Evolutionary conservation across 1,140 invertebrate species (phyloP).

Genomic region (Zaprionus taronus): DNA sequence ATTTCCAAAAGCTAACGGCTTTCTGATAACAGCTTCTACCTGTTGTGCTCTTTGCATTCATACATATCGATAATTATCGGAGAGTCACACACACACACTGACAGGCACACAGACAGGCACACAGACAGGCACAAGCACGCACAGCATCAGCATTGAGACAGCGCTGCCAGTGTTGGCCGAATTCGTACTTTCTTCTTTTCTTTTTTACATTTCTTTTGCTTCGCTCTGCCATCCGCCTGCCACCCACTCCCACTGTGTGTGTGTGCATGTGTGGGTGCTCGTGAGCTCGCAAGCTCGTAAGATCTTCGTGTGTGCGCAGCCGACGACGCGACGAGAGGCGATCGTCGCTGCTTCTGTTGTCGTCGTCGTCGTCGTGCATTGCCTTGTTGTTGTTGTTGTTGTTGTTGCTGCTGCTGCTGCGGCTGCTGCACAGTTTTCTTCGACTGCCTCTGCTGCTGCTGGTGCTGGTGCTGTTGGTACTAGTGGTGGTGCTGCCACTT

Average conservation of each 20-base stretch:
- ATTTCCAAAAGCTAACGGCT: slow-evolving; percentile 49
- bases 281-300: slow-evolving; percentile 43
- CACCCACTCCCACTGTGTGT: slow-evolving; percentile 57
- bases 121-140: slow-evolving; percentile 5
- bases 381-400: slow-evolving; percentile 16
- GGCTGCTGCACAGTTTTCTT: slow-evolving; percentile 50
- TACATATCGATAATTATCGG: slow-evolving; percentile 50
- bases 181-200: slow-evolving; percentile 75
- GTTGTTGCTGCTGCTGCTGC: slow-evolving; percentile 22
- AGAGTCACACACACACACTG: slow-evolving; percentile 20
- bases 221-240: slow-evolving; percentile 39
- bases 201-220: slow-evolving; percentile 24
- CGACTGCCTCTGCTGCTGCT: slow-evolving; percentile 48
- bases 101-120: no score
- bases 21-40: slow-evolving; percentile 43
- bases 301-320: slow-evolving; percentile 40
- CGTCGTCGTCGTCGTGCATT: slow-evolving; percentile 34
- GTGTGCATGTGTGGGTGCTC: slow-evolving; percentile 32
- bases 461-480: slow-evolving; percentile 26
- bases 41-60: slow-evolving; percentile 40
- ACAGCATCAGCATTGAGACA: slow-evolving; percentile 37
- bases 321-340: slow-evolving; percentile 34
- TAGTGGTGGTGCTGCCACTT: slow-evolving; percentile 40
- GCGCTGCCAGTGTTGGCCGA: slow-evolving; percentile 52
- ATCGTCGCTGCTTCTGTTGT: slow-evolving; percentile 6